Base-by-base conservation (phyloP, 2,797 vertebrate genomes). In the Artibeus lituratus region DNA sequence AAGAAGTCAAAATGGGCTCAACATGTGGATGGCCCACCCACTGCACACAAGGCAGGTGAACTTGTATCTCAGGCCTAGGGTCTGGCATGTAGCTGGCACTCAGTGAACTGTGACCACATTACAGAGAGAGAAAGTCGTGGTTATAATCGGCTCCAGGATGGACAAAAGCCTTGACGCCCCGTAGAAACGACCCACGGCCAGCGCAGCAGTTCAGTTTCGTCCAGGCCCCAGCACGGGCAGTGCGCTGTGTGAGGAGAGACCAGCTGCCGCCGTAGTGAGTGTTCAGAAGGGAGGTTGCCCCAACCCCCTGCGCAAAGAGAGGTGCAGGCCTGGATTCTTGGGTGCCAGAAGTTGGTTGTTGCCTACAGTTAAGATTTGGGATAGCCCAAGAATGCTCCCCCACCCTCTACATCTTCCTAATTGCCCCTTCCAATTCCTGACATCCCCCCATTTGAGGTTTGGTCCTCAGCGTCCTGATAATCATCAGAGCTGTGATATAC, bases 401-500 rank as follows among this genome's bases (percentile, higher is more conserved):
- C 7, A 6, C 32, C 15, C 37, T 11, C 57, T 16, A 0, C 5
- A 5, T 42, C 29, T 85, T 49, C 78, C 69, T 39, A 32, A 53
- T 21, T 3, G 16, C 55, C n/a, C 14, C 49, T 74, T 69, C 15
- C 39, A 32, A 1, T 51, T 85, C 42, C 84, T 51, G 89, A 67
- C 39, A 44, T 74, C 32, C 39, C 35, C 19, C 49, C 29, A 10
- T 16, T 15, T n/a, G 14, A 12, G 19, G 3, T 19, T 70, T 62
- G 47, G 19, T 67, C 51, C 29, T 90, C 29, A 0, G 29, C 39
- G 67, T 59, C 53, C 93, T 51, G 84, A 78, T 67, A 7, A 57
- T 11, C 9, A 29, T 19, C 39, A 21, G 2, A 67, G 49, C 18
- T 2, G 1, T 39, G 59, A 2, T 4, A 5, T 14, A 11, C 0